Base-by-base conservation (phyloP, 2,113 vertebrate genomes). In the Eublepharis macularius region DNA sequence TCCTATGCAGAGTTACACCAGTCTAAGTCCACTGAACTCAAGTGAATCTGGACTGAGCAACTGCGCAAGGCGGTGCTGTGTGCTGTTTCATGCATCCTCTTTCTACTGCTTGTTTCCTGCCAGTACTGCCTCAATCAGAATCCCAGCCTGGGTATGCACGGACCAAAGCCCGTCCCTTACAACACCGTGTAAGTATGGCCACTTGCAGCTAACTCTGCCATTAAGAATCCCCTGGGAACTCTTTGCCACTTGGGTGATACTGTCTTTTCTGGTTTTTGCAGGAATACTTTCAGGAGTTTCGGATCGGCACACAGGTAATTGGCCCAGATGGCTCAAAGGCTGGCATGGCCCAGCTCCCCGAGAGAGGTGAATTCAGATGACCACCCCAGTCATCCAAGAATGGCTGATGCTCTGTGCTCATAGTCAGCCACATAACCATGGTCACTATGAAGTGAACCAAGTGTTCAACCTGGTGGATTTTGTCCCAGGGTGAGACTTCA, bases 51-150 rank as follows among this genome's bases (percentile, higher is more conserved):
- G 54, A 57, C 16, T 21, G 21, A 57, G 54, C 21, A 57, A 57
- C 54, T 19, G 54, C 54, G 21, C 6, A 57, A 19, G 16, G 6
- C 21, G 3, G 13, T 57, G 19, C 10, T 57, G 54, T 3, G 8
- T 60, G 21, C 8, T 26, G 8, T 7, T 7, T 1, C 4, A 6
- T 6, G 21, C 6, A 63, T 63, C 24, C 2, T 73, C 41, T n/a
- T 49, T n/a, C 6, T 10, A 11, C 2, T 4, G 13, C 26, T 34
- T 65, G 34, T 72, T 43, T 79, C 16, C 3, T 80, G 45, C 75
- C 79, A 95, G 95, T 93, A 76, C 74, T 94, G 92, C 79, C 90
- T 96, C 81, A 92, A 88, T 39, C 94, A 94, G 87, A 95, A 93
- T 81, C 93, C 93, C 54, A 92, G 93, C 75, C 84, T 96, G 80